Evolutionary conservation across 1,140 invertebrate genomes (phyloP).

Genomic region (Camponotus vicinus): DNA sequence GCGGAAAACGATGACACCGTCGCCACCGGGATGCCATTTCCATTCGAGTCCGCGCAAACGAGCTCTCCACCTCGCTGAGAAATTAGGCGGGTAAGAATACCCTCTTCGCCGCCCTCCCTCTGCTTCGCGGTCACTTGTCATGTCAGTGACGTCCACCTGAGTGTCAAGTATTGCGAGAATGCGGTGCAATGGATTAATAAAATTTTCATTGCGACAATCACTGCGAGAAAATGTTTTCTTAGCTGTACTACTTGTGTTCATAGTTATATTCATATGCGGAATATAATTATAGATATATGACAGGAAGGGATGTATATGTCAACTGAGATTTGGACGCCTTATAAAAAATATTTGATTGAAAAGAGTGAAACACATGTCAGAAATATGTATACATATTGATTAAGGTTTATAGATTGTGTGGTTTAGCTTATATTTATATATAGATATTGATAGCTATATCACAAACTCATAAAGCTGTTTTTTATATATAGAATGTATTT

Average conservation of each 20-base stretch:
- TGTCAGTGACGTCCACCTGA: slow-evolving; percentile 50
- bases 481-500: background rate
- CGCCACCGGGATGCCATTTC: slow-evolving; percentile 42
- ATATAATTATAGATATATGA: slow-evolving; percentile 9
- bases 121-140: slow-evolving; percentile 18
- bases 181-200: background rate
- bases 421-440: background rate
- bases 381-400: background rate
- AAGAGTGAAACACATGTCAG: background rate
- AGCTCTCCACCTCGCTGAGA: slow-evolving; percentile 46
- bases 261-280: background rate
- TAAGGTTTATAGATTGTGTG: background rate
- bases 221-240: too few relatives aligned
- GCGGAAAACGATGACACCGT: slow-evolving; percentile 55
- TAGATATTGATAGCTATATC: background rate
- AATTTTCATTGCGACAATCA: background rate
- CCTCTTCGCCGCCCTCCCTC: background rate
- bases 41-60: slow-evolving; percentile 46
- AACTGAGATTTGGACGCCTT: background rate
- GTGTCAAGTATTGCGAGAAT: background rate
- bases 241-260: background rate
- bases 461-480: background rate
- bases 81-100: slow-evolving; percentile 61
- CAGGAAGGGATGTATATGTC: background rate
- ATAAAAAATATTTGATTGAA: background rate